Evolutionary conservation across 2,113 vertebrate species (phyloP).

Genomic region (Xyrauchen texanus): DNA sequence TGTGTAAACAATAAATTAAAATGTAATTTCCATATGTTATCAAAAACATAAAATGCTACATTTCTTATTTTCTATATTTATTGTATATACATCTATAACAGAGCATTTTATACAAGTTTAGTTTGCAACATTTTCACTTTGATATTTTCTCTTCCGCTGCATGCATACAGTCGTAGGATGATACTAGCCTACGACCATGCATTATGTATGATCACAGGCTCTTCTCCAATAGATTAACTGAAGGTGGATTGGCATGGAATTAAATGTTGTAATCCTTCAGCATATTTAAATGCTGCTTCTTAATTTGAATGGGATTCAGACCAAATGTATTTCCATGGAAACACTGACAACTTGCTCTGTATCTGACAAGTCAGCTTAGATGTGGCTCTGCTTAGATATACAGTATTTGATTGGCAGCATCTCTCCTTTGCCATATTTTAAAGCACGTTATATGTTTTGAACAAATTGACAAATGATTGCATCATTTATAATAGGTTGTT

Average conservation of each 20-base stretch:
- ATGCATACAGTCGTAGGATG: not conserved
- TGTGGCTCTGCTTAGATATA: not conserved
- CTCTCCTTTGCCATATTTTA: not conserved
- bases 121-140: constrained; percentile 1
- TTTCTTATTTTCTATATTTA: not conserved
- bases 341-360: constrained; percentile 26
- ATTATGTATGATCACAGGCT: constrained; percentile 42
- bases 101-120: not conserved
- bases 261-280: constrained; percentile 51
- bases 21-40: too few species aligned
- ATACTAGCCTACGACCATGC: constrained; percentile 21
- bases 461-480: not conserved
- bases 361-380: constrained; percentile 1
- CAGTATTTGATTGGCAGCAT: not conserved
- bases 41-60: too few species aligned
- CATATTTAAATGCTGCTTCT: constrained; percentile 39
- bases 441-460: not conserved
- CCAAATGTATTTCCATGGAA: constrained; percentile 29
- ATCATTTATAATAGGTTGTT: not conserved
- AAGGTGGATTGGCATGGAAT: constrained; percentile 43
- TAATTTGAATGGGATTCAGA: constrained; percentile 38
- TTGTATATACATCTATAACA: not conserved
- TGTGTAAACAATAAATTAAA: too few species aligned
- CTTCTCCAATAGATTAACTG: constrained; percentile 24
- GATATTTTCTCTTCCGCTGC: not conserved